Percentiles rank a stretch among this genome's conserved stretches.
Evolutionary conservation across 2,113 vertebrate genomes (phyloP).

Genomic region (Zingel zingel): DNA sequence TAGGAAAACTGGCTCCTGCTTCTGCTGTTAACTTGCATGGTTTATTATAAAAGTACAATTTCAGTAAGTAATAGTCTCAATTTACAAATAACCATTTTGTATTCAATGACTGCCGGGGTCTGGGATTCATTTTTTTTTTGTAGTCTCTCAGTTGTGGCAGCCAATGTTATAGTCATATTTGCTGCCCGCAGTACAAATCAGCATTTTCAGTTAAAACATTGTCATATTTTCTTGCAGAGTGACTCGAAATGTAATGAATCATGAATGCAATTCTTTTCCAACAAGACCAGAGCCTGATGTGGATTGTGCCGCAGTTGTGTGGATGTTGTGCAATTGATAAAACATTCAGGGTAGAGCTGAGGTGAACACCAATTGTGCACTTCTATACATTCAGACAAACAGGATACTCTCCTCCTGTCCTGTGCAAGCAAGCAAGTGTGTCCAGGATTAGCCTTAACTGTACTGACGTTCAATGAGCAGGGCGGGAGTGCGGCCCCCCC

Average conservation of each 20-base stretch:
- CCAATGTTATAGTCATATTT: slow-evolving; percentile 60
- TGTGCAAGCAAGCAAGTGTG: slow-evolving; percentile 24
- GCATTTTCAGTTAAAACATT: slow-evolving; percentile 57
- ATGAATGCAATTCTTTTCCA: slow-evolving; percentile 40
- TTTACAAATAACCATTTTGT: slow-evolving; percentile 69
- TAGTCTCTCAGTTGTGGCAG: slow-evolving; percentile 26
- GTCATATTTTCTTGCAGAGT: slow-evolving; percentile 61
- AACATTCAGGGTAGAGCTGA: slow-evolving; percentile 28
- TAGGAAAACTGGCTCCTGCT: slow-evolving; percentile 76
- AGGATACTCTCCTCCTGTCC: slow-evolving; percentile 48
- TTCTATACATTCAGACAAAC: slow-evolving; percentile 38
- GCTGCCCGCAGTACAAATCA: slow-evolving; percentile 58
- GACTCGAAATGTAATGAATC: slow-evolving; percentile 66
- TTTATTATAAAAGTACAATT: slow-evolving; percentile 71
- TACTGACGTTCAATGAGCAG: slow-evolving; percentile 15
- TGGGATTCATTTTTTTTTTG: slow-evolving; percentile 50
- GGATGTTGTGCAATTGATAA: slow-evolving; percentile 41
- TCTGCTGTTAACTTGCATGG: slow-evolving; percentile 68
- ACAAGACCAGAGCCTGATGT: slow-evolving; percentile 13
- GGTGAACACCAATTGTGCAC: slow-evolving; percentile 1
- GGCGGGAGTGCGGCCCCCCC: slow-evolving; percentile 16
- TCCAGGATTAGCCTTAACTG: slow-evolving; percentile 35
- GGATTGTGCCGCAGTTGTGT: slow-evolving; percentile 10
- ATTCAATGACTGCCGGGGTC: slow-evolving; percentile 34
- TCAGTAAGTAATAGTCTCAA: slow-evolving; percentile 74